A percentile compares a stretch with the other conserved stretches of the same genome.
Evolutionary conservation across 2,888 invertebrate species (phyloP).

Genomic region (Peribatodes rhomboidaria): DNA sequence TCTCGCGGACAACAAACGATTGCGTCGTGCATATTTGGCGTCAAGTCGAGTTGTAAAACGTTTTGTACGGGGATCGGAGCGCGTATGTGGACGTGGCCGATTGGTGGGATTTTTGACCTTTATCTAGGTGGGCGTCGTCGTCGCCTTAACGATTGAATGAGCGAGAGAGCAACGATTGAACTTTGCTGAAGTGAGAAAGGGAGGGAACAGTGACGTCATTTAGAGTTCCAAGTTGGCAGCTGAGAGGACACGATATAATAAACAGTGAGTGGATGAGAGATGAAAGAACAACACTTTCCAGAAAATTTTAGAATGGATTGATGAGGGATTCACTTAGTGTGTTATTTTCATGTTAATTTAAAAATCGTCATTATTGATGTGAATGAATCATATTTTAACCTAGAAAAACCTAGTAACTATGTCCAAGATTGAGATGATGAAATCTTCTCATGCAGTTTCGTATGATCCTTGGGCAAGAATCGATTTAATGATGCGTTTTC

Average conservation of each 20-base stretch:
- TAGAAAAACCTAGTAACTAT: not conserved
- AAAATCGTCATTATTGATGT: no score
- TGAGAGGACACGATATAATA: slow-evolving; percentile 17
- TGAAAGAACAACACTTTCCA: slow-evolving; percentile 25
- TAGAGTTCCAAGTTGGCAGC: slow-evolving; percentile 23
- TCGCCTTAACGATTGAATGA: slow-evolving; percentile 44
- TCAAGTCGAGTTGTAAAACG: slow-evolving; percentile 65
- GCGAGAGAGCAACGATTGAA: slow-evolving; percentile 42
- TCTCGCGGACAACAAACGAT: slow-evolving; percentile 64
- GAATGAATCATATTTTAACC: not conserved
- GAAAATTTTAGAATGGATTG: slow-evolving; percentile 2
- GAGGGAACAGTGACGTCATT: slow-evolving; percentile 29
- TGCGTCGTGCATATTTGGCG: slow-evolving; percentile 78
- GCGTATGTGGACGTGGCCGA: slow-evolving; percentile 72
- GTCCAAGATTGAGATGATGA: slow-evolving; percentile 9
- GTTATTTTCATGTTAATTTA: no score
- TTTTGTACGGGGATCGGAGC: slow-evolving; percentile 61
- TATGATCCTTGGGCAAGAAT: not conserved
- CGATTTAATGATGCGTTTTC: no score
- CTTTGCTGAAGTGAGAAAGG: slow-evolving; percentile 2
- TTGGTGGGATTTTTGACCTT: slow-evolving; percentile 58
- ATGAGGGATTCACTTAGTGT: no score
- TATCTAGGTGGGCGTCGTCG: slow-evolving; percentile 57
- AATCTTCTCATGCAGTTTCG: slow-evolving; percentile 7
- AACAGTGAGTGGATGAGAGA: slow-evolving; percentile 8